Percentiles rank a stretch among this genome's conserved stretches.
phyloP scores from a whole-genome alignment of 1,140 invertebrate species.

The Probaryconus sp. region DNA sequence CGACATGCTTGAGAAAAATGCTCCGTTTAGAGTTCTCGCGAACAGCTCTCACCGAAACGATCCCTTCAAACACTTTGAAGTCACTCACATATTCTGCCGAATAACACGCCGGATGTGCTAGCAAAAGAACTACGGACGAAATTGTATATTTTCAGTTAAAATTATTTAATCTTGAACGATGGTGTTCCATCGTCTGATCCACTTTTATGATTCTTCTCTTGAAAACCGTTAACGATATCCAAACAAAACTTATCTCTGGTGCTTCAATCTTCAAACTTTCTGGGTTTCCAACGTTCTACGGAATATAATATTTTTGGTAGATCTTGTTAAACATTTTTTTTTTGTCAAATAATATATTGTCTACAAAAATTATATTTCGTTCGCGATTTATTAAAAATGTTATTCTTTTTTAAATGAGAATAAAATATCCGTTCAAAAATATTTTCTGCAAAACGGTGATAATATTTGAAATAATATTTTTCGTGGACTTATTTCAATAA shows the following conservation, averaged over 20 bases:
- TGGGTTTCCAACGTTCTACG: conserved; percentile 44
- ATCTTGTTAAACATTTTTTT: conserved; percentile 20
- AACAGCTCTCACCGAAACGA: conserved; percentile 50
- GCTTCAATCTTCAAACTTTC: conserved; percentile 44
- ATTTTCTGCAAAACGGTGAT: no score
- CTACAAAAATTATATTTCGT: no score
- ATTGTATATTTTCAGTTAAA: conserved; percentile 57
- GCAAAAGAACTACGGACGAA: conserved; percentile 30
- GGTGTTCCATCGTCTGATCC: conserved; percentile 41
- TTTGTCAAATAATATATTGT: conserved; percentile 20
- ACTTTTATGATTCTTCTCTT: conserved; percentile 57
- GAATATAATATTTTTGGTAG: conserved; percentile 48
- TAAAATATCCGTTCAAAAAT: no score
- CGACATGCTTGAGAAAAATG: conserved; percentile 60
- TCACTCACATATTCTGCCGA: background rate
- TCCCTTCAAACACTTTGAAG: conserved; percentile 52
- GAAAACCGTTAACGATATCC: conserved; percentile 72
- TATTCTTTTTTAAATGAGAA: no score
- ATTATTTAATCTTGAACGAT: conserved; percentile 55
- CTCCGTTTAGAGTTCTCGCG: conserved; percentile 45
- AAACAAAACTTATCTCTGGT: conserved; percentile 64
- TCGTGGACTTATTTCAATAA: conserved; percentile 12
- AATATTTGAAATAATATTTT: no score
- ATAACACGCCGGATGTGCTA: background rate
- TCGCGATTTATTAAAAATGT: background rate